Evolutionary conservation across 2,797 vertebrate species (phyloP).

Genomic region (Coregonus sp.): DNA sequence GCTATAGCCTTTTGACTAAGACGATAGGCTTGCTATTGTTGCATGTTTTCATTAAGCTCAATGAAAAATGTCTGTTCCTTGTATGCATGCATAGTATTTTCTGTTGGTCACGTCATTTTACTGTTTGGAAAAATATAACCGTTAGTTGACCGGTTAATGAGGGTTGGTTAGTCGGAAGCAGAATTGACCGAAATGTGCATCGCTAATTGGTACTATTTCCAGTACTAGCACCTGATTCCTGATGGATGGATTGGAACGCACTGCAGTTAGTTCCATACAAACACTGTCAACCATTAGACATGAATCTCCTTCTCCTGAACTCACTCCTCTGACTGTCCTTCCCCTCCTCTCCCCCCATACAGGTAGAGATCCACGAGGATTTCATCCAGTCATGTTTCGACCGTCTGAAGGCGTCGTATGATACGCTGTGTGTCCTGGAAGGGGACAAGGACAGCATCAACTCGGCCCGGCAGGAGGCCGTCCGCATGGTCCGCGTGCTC

Average conservation of each 20-base stretch:
- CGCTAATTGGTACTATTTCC: not conserved
- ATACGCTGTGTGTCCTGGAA: constrained; percentile 96
- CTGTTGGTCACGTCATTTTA: not conserved
- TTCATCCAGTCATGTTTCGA: constrained; percentile 99
- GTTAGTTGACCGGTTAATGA: too few relatives aligned
- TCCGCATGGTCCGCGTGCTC: constrained; percentile 97
- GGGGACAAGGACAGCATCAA: constrained; percentile 99
- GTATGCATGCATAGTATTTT: too few relatives aligned
- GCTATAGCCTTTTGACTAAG: too few relatives aligned
- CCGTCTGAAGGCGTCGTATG: constrained; percentile 97
- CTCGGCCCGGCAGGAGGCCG: constrained; percentile 96
- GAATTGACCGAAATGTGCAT: too few relatives aligned
- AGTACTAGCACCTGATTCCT: not conserved
- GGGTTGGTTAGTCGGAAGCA: too few relatives aligned
- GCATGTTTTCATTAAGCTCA: too few relatives aligned
- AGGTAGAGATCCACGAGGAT: constrained; percentile 99
- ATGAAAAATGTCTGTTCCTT: too few relatives aligned
- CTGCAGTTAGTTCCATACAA: not conserved
- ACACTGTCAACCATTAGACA: not conserved
- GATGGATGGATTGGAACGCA: not conserved
- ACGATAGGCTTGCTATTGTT: too few relatives aligned
- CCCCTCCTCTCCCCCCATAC: constrained; percentile 13
- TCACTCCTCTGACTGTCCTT: not conserved
- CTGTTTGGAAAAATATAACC: too few relatives aligned
- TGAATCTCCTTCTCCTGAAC: not conserved